Evolutionary conservation across 1,140 invertebrate genomes (phyloP).

Genomic region (Andrena cerasifolii): DNA sequence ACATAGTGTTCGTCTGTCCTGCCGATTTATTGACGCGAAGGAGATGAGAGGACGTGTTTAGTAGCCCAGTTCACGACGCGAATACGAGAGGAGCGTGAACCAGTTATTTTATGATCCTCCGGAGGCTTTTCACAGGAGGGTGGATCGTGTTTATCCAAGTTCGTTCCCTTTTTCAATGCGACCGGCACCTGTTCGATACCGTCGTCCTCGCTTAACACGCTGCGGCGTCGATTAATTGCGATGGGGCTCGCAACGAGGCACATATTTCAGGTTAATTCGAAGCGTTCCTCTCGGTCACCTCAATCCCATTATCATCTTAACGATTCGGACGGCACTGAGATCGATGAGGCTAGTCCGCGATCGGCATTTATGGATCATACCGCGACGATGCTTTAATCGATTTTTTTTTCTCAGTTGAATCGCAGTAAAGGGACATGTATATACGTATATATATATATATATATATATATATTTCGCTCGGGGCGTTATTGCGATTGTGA

Average conservation of each 20-base stretch:
- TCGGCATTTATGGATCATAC: conserved; percentile 49
- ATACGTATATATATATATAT: too few species aligned
- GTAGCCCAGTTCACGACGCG: conserved; percentile 22
- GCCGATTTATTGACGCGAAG: neutral
- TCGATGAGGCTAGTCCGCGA: neutral
- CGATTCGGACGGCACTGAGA: conserved; percentile 5
- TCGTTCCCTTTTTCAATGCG: conserved; percentile 47
- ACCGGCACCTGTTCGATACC: neutral
- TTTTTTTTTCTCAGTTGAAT: conserved; percentile 20
- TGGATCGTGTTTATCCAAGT: conserved; percentile 56
- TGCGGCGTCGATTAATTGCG: neutral
- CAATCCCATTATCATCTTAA: conserved; percentile 16
- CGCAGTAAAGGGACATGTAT: conserved; percentile 29
- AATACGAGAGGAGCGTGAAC: conserved; percentile 60
- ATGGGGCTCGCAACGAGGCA: neutral
- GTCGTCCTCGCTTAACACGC: neutral
- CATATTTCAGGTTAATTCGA: conserved; percentile 10
- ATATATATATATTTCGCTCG: conserved; percentile 27
- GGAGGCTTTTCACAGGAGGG: conserved; percentile 53
- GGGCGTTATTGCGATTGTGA: conserved; percentile 43
- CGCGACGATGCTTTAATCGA: neutral
- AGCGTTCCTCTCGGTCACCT: too few species aligned
- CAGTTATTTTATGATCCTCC: conserved; percentile 69
- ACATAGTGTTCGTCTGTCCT: neutral
- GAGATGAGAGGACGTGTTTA: conserved; percentile 34